These are phyloP conservation scores for Aselliscus stoliczkanus DNA, from an alignment of 2,797 vertebrate species.

Conservation along the genomic window DNA sequence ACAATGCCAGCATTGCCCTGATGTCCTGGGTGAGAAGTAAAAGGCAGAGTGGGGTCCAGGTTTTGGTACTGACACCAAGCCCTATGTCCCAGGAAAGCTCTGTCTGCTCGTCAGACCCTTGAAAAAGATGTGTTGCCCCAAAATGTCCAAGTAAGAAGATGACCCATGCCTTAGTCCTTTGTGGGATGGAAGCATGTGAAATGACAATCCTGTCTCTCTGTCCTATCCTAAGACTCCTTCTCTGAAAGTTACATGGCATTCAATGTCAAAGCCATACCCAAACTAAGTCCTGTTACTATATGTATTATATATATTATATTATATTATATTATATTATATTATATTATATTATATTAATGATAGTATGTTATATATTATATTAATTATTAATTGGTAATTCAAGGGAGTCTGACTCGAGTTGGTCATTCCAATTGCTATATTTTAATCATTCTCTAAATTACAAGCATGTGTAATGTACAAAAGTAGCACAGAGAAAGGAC, in stretches of 20 bases:
- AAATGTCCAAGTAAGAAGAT: rapidly evolving
- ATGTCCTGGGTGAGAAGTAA: rapidly evolving
- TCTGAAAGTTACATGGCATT: background rate
- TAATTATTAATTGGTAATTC: background rate
- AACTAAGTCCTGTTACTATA: too few relatives aligned
- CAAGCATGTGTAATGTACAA: background rate
- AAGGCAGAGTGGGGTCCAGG: rapidly evolving
- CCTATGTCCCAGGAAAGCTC: background rate
- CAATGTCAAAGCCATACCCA: background rate
- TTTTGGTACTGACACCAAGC: background rate
- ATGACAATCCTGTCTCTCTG: background rate
- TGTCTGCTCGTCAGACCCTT: background rate
- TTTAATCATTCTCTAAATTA: background rate
- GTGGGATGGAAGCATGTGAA: rapidly evolving
- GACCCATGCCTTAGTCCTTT: background rate
- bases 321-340: too few relatives aligned
- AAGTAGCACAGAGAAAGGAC: background rate
- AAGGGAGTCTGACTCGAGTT: rapidly evolving
- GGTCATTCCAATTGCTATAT: background rate
- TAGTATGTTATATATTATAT: background rate
- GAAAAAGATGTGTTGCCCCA: background rate
- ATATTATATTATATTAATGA: background rate
- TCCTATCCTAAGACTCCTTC: too few relatives aligned
- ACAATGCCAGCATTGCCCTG: too few relatives aligned
- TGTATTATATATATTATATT: background rate